Conservation (phyloP, 2,113 vertebrate genomes). For the Notothenia rossii region DNA sequence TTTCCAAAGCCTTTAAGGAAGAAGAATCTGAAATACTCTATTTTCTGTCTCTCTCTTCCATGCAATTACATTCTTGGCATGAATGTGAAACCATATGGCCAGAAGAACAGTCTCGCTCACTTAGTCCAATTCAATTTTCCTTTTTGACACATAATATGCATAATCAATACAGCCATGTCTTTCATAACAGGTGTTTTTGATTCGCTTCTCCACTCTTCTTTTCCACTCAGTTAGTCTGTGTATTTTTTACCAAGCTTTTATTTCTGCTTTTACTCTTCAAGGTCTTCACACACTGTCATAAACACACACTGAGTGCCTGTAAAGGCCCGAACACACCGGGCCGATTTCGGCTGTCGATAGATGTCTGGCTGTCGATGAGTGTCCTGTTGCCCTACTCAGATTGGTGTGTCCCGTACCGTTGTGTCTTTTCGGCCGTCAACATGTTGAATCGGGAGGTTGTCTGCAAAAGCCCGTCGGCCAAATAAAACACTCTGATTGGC, state of each 20-base stretch:
- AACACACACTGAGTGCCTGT: background rate
- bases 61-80: slow-evolving; percentile 29
- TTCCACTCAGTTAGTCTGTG: background rate
- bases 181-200: slow-evolving; percentile 13
- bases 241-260: slow-evolving; percentile 11
- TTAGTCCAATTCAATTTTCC: slow-evolving; percentile 24
- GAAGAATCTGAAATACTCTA: slow-evolving; percentile 4
- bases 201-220: background rate
- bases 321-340: no score
- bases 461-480: no score
- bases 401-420: no score
- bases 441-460: no score
- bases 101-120: slow-evolving; percentile 28
- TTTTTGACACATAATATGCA: slow-evolving; percentile 19
- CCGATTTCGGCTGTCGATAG: no score
- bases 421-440: no score
- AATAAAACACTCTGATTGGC: no score
- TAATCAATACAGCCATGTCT: background rate
- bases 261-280: slow-evolving; percentile 12
- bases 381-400: no score
- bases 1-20: slow-evolving; percentile 30
- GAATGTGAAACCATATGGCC: slow-evolving; percentile 1
- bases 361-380: no score
- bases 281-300: background rate
- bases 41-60: background rate